Evolutionary conservation across 2,888 invertebrate species (phyloP).

Genomic region (Dinocampus coccinellae): DNA sequence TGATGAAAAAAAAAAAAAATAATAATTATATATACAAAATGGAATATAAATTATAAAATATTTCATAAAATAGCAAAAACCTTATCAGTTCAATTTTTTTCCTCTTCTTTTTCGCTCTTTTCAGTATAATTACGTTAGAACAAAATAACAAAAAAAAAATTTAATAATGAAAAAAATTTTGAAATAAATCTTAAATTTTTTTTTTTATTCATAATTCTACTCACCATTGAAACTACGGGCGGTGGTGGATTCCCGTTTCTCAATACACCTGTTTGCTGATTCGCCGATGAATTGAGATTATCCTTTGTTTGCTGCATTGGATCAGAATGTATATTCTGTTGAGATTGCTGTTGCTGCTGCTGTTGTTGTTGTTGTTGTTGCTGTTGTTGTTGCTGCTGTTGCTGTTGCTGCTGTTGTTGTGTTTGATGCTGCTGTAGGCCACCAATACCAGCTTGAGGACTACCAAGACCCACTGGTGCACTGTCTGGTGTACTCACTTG

Average conservation of each 20-base stretch:
- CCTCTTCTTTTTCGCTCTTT: too few relatives aligned
- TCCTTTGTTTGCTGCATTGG: constrained; percentile 69
- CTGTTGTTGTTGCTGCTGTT: constrained; percentile 52
- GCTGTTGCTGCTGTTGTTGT: constrained; percentile 50
- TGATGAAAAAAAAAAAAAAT: too few relatives aligned
- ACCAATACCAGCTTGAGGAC: constrained; percentile 65
- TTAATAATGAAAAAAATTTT: too few relatives aligned
- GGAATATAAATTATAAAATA: too few relatives aligned
- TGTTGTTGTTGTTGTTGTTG: constrained; percentile 51
- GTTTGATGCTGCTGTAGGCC: constrained; percentile 55
- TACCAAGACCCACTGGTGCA: constrained; percentile 65
- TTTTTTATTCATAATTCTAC: constrained; percentile 33
- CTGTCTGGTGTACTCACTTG: constrained; percentile 68
- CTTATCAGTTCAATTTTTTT: too few relatives aligned
- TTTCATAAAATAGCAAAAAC: too few relatives aligned
- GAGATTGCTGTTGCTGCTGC: constrained; percentile 58
- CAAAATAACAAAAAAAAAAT: too few relatives aligned
- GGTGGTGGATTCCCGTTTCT: constrained; percentile 67
- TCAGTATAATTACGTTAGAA: too few relatives aligned
- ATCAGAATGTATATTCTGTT: constrained; percentile 61
- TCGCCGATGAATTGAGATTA: constrained; percentile 63
- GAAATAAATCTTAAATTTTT: not conserved
- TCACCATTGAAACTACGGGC: constrained; percentile 67
- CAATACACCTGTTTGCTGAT: constrained; percentile 64
- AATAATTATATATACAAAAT: too few relatives aligned